Evolutionary conservation across 2,888 invertebrate genomes (phyloP).

Genomic region (Megalurothrips usitatus): DNA sequence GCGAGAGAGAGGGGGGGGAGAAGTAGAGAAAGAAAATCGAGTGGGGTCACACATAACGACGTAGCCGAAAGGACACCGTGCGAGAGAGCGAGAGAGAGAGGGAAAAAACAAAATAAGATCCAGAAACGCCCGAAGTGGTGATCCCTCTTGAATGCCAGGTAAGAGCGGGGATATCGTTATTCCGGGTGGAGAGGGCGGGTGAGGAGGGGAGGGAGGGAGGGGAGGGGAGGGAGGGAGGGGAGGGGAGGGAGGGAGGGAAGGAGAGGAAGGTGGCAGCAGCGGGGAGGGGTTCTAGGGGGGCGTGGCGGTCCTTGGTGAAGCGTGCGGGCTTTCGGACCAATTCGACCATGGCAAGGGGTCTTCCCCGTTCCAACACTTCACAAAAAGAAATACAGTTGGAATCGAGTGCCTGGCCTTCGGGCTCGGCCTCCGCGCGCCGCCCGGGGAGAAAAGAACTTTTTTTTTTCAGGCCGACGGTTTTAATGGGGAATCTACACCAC

Average conservation of each 20-base stretch:
- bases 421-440: too few species aligned
- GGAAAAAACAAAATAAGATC: background rate
- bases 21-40: background rate
- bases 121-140: background rate
- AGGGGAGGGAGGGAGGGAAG: too few species aligned
- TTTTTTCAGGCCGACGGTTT: too few species aligned
- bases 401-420: too few species aligned
- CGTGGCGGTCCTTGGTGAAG: background rate
- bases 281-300: too few species aligned
- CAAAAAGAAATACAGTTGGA: background rate
- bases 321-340: constrained; percentile 4
- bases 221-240: background rate
- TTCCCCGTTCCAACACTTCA: constrained; percentile 1
- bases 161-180: constrained; percentile 16
- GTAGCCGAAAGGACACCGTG: background rate
- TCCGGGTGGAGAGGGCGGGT: background rate
- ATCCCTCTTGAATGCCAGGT: constrained; percentile 21
- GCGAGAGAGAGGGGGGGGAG: background rate
- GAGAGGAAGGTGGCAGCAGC: too few species aligned
- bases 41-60: background rate
- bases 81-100: background rate
- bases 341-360: constrained; percentile 13
- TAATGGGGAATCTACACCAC: too few species aligned
- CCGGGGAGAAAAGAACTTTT: too few species aligned
- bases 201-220: background rate